Conservation (phyloP, 2,888 invertebrate species). For the Ectemnius cavifrons region DNA sequence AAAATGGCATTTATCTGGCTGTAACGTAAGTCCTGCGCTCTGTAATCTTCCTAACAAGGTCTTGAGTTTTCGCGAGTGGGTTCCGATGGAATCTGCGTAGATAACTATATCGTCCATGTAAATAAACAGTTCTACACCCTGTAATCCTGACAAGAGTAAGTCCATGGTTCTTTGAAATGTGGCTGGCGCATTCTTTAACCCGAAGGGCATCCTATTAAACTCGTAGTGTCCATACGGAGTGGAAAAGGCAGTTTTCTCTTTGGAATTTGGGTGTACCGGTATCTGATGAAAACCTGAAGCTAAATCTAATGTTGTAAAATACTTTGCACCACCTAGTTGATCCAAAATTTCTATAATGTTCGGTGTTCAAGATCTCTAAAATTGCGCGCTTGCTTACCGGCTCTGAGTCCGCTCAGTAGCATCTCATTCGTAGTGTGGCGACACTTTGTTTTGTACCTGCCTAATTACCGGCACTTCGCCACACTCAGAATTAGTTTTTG, state of each 20-base stretch:
- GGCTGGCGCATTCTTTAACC: neutral
- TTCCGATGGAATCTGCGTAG: neutral
- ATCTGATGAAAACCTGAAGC: neutral
- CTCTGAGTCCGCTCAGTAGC: too few species aligned
- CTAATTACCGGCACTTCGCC: too few species aligned
- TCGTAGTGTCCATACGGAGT: neutral
- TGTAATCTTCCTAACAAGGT: neutral
- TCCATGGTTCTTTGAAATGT: neutral
- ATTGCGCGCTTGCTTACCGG: too few species aligned
- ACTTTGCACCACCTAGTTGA: neutral
- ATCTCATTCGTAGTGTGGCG: too few species aligned
- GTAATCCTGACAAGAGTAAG: neutral
- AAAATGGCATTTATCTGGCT: neutral
- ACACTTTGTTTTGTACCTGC: too few species aligned
- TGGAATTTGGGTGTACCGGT: neutral
- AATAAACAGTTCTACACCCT: neutral
- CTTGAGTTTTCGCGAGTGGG: neutral
- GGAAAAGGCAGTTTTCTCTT: neutral
- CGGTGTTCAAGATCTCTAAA: too few species aligned
- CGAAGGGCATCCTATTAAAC: neutral
- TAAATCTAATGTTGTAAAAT: neutral
- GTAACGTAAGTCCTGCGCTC: neutral
- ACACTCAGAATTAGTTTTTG: too few species aligned
- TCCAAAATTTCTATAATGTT: neutral
- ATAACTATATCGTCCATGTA: slow-evolving; percentile 1